Percentiles rank a stretch among this genome's conserved stretches.
Conservation (phyloP, 1,140 invertebrate genomes). For the Coelopa frigida region DNA sequence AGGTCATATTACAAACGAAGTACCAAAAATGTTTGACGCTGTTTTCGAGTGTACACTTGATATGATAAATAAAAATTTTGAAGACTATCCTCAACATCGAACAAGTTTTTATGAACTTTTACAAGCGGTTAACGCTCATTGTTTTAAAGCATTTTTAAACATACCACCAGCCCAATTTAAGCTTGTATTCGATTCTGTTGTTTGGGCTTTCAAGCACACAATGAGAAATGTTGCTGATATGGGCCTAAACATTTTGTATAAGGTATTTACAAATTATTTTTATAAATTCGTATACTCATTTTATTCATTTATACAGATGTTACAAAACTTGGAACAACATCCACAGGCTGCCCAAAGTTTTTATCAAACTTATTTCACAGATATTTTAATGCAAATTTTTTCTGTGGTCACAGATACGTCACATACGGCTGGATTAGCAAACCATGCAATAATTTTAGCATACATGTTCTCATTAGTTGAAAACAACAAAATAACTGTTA, state of each 20-base stretch:
- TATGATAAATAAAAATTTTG: constrained; percentile 99
- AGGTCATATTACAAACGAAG: constrained; percentile 84
- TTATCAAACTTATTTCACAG: constrained; percentile 96
- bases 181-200: constrained; percentile 95
- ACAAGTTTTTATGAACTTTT: constrained; percentile 96
- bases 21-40: constrained; percentile 98
- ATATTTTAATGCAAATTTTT: constrained; percentile 97
- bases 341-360: constrained; percentile 91
- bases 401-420: constrained; percentile 98
- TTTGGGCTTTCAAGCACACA: constrained; percentile 99
- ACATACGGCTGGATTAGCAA: constrained; percentile 89
- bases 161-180: constrained; percentile 97
- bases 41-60: constrained; percentile 98
- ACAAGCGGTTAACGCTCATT: constrained; percentile 89
- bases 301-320: constrained; percentile 51
- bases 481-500: constrained; percentile 75
- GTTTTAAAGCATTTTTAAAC: constrained; percentile 90
- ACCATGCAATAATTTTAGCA: constrained; percentile 94
- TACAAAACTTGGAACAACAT: constrained; percentile 85
- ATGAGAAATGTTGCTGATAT: constrained; percentile 99
- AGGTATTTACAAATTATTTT: constrained; percentile 19
- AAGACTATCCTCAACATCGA: constrained; percentile 97
- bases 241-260: constrained; percentile 71
- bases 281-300: not conserved
- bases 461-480: constrained; percentile 95